phyloP scores from a whole-genome alignment of 2,888 invertebrate genomes.

The Sthenelais limicola region DNA sequence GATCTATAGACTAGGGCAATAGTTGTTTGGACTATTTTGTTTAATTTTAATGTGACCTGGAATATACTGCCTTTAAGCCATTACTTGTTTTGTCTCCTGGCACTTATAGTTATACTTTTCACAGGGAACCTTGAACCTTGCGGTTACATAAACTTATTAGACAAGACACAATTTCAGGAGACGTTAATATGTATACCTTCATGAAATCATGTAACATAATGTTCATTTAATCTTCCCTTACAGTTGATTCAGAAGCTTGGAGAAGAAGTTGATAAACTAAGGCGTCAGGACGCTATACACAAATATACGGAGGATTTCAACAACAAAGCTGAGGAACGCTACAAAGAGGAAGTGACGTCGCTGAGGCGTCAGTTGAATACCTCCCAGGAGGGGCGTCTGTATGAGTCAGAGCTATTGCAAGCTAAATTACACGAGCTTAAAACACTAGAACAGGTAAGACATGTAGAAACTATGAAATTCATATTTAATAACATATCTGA shows the following conservation, averaged over 20 bases:
- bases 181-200: too few species aligned
- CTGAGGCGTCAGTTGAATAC: conserved; percentile 42
- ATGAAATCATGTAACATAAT: too few species aligned
- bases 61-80: too few species aligned
- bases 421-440: conserved; percentile 39
- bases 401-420: conserved; percentile 41
- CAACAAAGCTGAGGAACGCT: conserved; percentile 39
- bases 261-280: conserved; percentile 22
- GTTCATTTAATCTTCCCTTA: too few species aligned
- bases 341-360: conserved; percentile 40
- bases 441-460: conserved; percentile 36
- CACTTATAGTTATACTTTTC: too few species aligned
- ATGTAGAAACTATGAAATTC: background rate
- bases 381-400: conserved; percentile 44
- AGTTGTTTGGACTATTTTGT: too few species aligned
- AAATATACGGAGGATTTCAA: conserved; percentile 45
- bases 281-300: conserved; percentile 34
- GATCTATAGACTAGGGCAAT: too few species aligned
- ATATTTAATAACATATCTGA: background rate
- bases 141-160: too few species aligned
- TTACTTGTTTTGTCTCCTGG: too few species aligned
- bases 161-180: too few species aligned
- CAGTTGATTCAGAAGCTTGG: conserved; percentile 32
- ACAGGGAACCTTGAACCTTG: too few species aligned
- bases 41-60: too few species aligned